Evolutionary conservation across 2,888 invertebrate genomes (phyloP), one percentile per base, ranked within the genome.

Genomic region (Leucoma salicis): DNA sequence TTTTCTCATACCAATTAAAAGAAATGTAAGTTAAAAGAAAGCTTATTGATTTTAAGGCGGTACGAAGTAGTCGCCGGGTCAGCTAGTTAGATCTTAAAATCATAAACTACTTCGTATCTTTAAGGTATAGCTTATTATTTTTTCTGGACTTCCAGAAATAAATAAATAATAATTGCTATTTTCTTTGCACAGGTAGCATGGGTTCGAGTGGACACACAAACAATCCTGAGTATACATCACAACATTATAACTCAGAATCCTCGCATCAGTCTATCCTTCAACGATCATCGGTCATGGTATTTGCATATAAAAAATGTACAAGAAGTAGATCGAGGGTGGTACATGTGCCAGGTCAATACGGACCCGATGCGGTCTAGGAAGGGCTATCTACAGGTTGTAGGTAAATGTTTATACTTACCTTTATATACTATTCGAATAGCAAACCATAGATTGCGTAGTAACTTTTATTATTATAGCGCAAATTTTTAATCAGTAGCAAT

Each of bases 171-270:
- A 11, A 12, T 37, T 24, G 15, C 5, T 21, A 32, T 31, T 1
- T 6, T 8, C n/a, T 39, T 39, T 13, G 39, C 27, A 25, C 84
- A 97, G 96, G 96, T 97, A 60, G 97, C 97, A 53, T 97, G 97
- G 97, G 97, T 97, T 10, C 93, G 96, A 27, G 96, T 97, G 32
- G 97, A 97, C 73, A 97, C 97, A 0, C 97, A 97, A 82, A 97
- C 97, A 1, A 96, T 97, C 68, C 91, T 97, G 41, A 96, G 97
- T 44, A 97, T 97, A 70, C 97, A 97, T 78, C 96, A 96, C 82
- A 95, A 95, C 75, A 95, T 97, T 53, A 97, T 97, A 76, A 96
- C 96, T 14, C 96, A 97, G 81, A 97, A 97, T 84, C 94, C 95
- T 12, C 92, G 97, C 57, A 96, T 97, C 69, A 95, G 95, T 48